These are phyloP conservation scores for Malurus melanocephalus DNA, from an alignment of 2,113 vertebrate genomes.

Conservation along the genomic window DNA sequence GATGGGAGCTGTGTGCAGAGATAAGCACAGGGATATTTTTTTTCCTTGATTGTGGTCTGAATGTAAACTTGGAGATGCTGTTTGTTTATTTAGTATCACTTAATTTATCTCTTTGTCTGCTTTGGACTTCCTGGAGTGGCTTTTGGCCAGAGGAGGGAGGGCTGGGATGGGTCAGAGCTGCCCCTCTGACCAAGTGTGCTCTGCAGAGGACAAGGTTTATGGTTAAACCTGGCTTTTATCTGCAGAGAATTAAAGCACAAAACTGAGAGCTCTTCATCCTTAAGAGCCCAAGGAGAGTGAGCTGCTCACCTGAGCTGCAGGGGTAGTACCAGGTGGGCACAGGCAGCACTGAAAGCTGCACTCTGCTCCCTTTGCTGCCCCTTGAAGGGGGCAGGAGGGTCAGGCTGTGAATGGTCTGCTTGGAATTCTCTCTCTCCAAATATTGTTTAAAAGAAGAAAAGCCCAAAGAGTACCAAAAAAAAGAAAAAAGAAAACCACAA, in stretches of 20 bases:
- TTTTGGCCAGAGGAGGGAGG: background rate
- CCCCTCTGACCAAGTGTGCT: background rate
- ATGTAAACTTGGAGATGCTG: background rate
- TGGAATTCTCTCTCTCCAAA: background rate
- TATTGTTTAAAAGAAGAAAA: background rate
- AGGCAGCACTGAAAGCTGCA: accelerated
- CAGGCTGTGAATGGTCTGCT: background rate
- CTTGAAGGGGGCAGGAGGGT: background rate
- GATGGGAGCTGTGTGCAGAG: background rate
- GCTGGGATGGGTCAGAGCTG: background rate
- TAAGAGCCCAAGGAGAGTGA: background rate
- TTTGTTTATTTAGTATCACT: background rate
- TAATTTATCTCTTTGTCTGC: background rate
- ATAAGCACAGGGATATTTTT: background rate
- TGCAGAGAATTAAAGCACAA: background rate
- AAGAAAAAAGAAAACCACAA: too few species aligned
- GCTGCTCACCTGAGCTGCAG: background rate
- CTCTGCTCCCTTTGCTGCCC: background rate
- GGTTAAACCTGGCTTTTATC: background rate
- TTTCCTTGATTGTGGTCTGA: background rate
- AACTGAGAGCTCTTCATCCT: background rate
- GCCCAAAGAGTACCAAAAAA: background rate
- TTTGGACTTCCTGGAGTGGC: background rate
- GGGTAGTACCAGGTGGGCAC: background rate
- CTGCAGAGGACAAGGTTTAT: background rate